Base-by-base conservation (phyloP, 2,888 invertebrate species). In the Smittia aterrima region DNA sequence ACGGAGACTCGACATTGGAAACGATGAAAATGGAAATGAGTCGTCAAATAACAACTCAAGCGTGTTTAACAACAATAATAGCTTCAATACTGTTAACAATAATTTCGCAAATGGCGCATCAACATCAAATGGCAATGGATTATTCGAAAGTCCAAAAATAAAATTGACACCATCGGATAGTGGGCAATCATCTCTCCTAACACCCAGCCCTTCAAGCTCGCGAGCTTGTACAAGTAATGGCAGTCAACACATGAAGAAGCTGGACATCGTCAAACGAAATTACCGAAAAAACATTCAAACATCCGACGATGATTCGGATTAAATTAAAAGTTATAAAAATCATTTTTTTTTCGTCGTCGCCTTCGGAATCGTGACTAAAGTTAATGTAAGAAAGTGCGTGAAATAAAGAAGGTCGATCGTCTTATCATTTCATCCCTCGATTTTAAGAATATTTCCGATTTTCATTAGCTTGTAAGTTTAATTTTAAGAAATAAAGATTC, bases 241-340 rank as follows among this genome's bases (percentile, higher is more conserved):
- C 9, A n/a, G n/a, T n/a, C n/a, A n/a, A n/a, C n/a, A n/a, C n/a
- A 70, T 62, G 6, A 72, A 38, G 16, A 72, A 62, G 38, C 32
- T 72, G n/a, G 72, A 72, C n/a, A 27, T 20, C 20, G 24, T 72
- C 20, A 72, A 72, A n/a, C 53, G 62, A 62, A 72, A 62, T 40
- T 72, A 72, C 16, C 25, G 72, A 16, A 72, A 38, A 22, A 58
- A 72, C n/a, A 72, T 72, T 32, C 58, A 62, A 22, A 40, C 72
- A n/a, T 72, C 72, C 16, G 72, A 72, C 22, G 72, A 72, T 40
- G 72, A 72, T 40, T 72, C 72, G 11, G 72, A 72, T 38, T 72
- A 72, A 72, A n/a, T 27, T 6, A 16, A 22, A 58, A 58, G n/a
- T n/a, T n/a, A 7, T 4, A 7, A 38, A 38, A 38, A 4, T 7